Conservation (phyloP, 2,888 invertebrate species). For the Perizoma affinitatum region DNA sequence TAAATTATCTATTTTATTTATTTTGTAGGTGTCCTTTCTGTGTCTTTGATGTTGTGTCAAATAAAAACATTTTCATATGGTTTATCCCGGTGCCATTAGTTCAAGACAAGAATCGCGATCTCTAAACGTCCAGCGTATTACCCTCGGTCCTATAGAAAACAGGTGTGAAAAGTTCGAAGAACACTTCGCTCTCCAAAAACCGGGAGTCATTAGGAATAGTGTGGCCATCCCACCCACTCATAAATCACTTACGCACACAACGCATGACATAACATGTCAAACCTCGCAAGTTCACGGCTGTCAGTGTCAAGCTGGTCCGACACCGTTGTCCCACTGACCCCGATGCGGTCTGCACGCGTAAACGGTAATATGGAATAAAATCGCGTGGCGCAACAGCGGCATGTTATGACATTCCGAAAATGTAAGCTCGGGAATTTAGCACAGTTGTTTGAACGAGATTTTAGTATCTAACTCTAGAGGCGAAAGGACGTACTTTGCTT, state of each 20-base stretch:
- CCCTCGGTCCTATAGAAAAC: too few relatives aligned
- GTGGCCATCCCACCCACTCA: slow-evolving; percentile 26
- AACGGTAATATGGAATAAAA: slow-evolving; percentile 12
- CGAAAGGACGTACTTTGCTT: neutral
- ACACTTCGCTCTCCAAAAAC: too few relatives aligned
- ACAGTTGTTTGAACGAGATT: slow-evolving; percentile 11
- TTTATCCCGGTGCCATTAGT: too few relatives aligned
- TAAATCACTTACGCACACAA: slow-evolving; percentile 32
- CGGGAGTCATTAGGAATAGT: too few relatives aligned
- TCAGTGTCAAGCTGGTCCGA: slow-evolving; percentile 45
- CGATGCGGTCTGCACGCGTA: slow-evolving; percentile 14
- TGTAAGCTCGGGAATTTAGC: slow-evolving; percentile 15
- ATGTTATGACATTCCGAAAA: slow-evolving; percentile 23
- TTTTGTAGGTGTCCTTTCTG: too few relatives aligned
- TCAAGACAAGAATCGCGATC: too few relatives aligned
- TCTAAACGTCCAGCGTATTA: too few relatives aligned
- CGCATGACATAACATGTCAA: slow-evolving; percentile 53
- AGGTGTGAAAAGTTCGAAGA: too few relatives aligned
- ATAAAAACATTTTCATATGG: too few relatives aligned
- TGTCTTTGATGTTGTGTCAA: too few relatives aligned
- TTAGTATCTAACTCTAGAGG: slow-evolving; percentile 2
- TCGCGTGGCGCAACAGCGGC: slow-evolving; percentile 7
- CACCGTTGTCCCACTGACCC: slow-evolving; percentile 62
- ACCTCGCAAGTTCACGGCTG: slow-evolving; percentile 75
- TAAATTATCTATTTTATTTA: too few relatives aligned